phyloP scores from a whole-genome alignment of 2,888 invertebrate species.

The Smittia aterrima region DNA sequence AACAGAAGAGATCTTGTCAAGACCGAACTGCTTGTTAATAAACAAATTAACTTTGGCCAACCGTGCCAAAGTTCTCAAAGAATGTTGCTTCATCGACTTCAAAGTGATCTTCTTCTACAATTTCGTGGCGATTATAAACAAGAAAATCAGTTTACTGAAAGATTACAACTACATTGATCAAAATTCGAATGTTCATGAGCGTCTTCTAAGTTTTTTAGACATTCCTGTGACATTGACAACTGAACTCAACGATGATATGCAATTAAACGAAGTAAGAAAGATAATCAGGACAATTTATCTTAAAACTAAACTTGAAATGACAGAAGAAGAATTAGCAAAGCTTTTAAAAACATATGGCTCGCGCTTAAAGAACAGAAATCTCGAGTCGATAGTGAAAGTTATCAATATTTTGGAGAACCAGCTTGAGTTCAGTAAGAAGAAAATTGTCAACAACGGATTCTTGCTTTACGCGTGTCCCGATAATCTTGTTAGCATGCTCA shows the following conservation, averaged over 20 bases:
- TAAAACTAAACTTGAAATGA: conserved; percentile 49
- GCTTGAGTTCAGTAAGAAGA: conserved; percentile 57
- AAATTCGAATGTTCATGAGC: conserved; percentile 51
- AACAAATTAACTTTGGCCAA: conserved; percentile 61
- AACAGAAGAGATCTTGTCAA: conserved; percentile 56
- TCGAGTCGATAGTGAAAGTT: conserved; percentile 57
- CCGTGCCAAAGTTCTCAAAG: conserved; percentile 61
- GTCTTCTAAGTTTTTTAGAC: conserved; percentile 45
- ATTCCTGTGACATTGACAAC: neutral
- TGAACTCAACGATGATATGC: neutral
- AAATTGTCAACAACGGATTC: conserved; percentile 61
- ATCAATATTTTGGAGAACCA: conserved; percentile 58
- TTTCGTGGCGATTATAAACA: conserved; percentile 50
- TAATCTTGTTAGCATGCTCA: conserved; percentile 59
- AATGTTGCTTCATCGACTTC: conserved; percentile 59
- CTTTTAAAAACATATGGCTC: neutral
- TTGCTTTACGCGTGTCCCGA: conserved; percentile 60
- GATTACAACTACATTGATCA: conserved; percentile 50
- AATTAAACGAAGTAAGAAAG: conserved; percentile 47
- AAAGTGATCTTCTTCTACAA: conserved; percentile 52
- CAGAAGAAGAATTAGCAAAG: neutral
- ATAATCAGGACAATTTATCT: conserved; percentile 51
- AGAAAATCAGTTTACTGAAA: conserved; percentile 53
- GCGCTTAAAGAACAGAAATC: conserved; percentile 54
- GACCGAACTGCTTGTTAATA: conserved; percentile 60